A percentile compares a stretch with the other conserved stretches of the same genome.
Conservation (phyloP, 2,797 vertebrate genomes). For the Martes flavigula region DNA sequence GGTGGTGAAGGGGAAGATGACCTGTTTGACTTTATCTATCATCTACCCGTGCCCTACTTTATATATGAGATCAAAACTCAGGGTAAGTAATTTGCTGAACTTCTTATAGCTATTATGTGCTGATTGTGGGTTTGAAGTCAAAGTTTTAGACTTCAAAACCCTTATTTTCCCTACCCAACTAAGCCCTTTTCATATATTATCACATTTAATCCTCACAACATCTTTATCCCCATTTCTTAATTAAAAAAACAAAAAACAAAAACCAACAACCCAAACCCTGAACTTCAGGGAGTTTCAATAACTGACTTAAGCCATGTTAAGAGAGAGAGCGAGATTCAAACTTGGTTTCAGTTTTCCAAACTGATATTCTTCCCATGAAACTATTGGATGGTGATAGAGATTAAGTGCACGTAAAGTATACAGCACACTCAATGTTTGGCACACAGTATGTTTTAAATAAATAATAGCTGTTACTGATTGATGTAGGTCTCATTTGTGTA, state of each 20-base stretch:
- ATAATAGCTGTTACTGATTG: background rate
- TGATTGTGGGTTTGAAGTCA: background rate
- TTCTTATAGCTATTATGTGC: background rate
- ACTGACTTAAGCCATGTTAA: background rate
- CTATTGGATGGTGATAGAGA: background rate
- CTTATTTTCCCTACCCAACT: background rate
- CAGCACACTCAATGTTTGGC: background rate
- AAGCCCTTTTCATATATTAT: background rate
- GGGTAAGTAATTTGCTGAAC: background rate
- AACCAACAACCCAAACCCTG: background rate
- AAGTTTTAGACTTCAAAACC: background rate
- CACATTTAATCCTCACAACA: background rate
- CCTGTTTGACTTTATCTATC: background rate
- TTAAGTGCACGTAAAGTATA: background rate
- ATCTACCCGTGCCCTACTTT: background rate
- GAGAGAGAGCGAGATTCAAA: background rate
- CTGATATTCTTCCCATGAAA: background rate
- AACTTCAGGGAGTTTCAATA: background rate
- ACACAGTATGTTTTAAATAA: background rate
- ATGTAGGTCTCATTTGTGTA: background rate
- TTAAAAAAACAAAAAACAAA: background rate
- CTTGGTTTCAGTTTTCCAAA: background rate
- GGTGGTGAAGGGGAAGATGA: background rate
- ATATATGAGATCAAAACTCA: background rate
- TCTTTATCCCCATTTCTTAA: background rate